Conservation (phyloP, 2,113 vertebrate species). For the Ictidomys tridecemlineatus region DNA sequence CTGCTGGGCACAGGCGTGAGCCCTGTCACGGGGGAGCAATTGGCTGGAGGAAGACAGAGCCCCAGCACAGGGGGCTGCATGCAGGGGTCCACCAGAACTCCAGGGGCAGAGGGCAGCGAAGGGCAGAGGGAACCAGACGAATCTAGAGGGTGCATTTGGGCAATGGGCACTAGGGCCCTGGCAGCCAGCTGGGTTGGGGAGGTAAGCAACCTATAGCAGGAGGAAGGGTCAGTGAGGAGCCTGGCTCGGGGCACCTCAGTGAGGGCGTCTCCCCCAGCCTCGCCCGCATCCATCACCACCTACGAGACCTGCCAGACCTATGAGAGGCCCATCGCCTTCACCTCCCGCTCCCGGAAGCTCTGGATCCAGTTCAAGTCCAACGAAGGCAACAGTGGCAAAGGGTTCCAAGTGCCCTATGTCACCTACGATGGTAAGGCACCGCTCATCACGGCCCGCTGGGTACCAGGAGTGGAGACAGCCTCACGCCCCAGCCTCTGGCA, state of each 20-base stretch:
- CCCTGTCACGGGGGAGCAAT: background rate
- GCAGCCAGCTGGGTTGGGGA: rapidly evolving
- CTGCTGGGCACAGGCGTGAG: rapidly evolving
- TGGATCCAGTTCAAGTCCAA: conserved; percentile 98
- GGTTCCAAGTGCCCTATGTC: conserved; percentile 96
- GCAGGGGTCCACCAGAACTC: background rate
- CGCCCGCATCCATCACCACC: conserved; percentile 95
- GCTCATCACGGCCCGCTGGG: background rate
- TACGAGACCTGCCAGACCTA: conserved; percentile 98
- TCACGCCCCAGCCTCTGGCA: rapidly evolving
- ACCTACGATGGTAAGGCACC: conserved; percentile 93
- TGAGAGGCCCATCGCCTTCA: conserved; percentile 96
- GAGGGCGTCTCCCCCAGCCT: conserved; percentile 84
- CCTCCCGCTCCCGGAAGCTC: conserved; percentile 94
- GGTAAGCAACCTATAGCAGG: rapidly evolving
- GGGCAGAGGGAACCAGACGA: rapidly evolving
- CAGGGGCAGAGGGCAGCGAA: background rate
- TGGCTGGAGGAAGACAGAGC: background rate
- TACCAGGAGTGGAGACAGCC: background rate
- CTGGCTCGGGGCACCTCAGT: rapidly evolving
- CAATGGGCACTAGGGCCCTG: rapidly evolving
- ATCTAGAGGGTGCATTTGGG: background rate
- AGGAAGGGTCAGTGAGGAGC: background rate
- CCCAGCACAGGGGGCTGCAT: background rate
- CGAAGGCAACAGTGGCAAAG: conserved; percentile 95